phyloP scores from a whole-genome alignment of 2,888 invertebrate species.

The Neoascia interrupta region DNA sequence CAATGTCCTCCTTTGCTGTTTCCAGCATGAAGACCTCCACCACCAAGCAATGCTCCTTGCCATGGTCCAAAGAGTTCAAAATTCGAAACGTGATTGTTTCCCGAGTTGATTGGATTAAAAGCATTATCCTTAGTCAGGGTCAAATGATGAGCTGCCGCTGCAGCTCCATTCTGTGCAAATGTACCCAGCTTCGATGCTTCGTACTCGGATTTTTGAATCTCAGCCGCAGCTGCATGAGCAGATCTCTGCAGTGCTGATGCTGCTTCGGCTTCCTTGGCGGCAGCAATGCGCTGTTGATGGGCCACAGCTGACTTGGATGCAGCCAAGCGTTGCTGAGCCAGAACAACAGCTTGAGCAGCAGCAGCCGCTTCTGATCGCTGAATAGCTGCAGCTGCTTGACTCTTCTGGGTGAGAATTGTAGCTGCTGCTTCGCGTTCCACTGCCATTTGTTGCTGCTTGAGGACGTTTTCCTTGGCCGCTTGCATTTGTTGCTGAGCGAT shows the following conservation, averaged over 20 bases:
- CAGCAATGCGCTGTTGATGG: conserved; percentile 86
- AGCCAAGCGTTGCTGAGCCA: conserved; percentile 86
- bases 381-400: conserved; percentile 85
- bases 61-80: conserved; percentile 75
- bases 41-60: conserved; percentile 65
- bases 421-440: conserved; percentile 88
- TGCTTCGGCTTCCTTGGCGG: conserved; percentile 86
- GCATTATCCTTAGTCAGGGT: conserved; percentile 83
- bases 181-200: conserved; percentile 83
- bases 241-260: conserved; percentile 86
- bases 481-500: conserved; percentile 87
- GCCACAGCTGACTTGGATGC: conserved; percentile 86
- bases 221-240: conserved; percentile 86
- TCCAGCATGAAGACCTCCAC: conserved; percentile 43
- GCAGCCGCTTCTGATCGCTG: conserved; percentile 85
- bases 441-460: conserved; percentile 86
- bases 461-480: conserved; percentile 86
- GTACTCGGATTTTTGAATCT: conserved; percentile 84
- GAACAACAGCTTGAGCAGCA: conserved; percentile 84
- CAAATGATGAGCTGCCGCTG: conserved; percentile 82
- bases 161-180: conserved; percentile 82
- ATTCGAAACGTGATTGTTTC: conserved; percentile 76
- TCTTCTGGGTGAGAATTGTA: conserved; percentile 83
- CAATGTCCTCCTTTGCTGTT: conserved; percentile 43
- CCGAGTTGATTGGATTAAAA: conserved; percentile 78